Percentiles rank a stretch among this genome's conserved stretches.
These are phyloP conservation scores for Mimachlamys varia DNA, from an alignment of 2,888 invertebrate genomes.

Conservation along the genomic window DNA sequence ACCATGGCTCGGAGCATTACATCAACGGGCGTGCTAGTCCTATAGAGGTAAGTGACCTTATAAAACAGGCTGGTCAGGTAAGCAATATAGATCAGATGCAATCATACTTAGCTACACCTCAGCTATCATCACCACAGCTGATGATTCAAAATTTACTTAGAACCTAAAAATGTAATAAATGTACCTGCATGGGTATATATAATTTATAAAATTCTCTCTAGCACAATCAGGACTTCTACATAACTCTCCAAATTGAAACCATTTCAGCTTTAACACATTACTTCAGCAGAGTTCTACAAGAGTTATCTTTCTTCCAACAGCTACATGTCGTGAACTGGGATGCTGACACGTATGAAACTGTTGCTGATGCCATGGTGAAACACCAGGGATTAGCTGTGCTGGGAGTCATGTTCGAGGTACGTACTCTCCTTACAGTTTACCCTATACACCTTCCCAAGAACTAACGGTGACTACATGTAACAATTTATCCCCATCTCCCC, in stretches of 20 bases:
- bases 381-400: slow-evolving; percentile 86
- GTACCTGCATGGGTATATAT: no score
- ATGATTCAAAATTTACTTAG: no score
- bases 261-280: neutral
- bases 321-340: slow-evolving; percentile 89
- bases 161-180: no score
- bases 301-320: slow-evolving; percentile 79
- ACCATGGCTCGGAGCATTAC: slow-evolving; percentile 90
- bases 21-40: slow-evolving; percentile 87
- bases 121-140: no score
- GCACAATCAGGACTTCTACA: no score
- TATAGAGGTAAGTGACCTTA: slow-evolving; percentile 70
- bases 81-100: no score
- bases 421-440: slow-evolving; percentile 32
- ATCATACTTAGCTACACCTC: no score
- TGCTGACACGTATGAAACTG: slow-evolving; percentile 83
- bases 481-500: no score
- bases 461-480: no score
- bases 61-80: neutral
- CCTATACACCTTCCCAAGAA: no score
- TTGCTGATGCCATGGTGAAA: slow-evolving; percentile 83
- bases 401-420: slow-evolving; percentile 85
- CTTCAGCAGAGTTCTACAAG: neutral
- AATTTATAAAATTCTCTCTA: no score
- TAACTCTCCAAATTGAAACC: no score